Conservation (phyloP, 2,113 vertebrate species). For the Cyanoliseus patagonus region DNA sequence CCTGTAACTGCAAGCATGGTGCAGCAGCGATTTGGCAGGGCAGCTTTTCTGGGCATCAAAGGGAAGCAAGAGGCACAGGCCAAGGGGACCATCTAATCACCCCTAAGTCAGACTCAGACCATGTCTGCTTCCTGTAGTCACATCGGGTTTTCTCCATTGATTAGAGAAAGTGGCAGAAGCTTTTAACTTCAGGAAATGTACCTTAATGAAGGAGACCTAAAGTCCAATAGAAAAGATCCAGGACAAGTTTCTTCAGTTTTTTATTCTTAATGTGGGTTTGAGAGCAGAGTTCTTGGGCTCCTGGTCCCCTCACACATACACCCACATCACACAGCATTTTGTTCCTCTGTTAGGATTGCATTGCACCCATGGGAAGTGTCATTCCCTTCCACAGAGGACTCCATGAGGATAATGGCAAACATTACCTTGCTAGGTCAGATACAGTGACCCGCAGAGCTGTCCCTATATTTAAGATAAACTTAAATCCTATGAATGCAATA, state of each 20-base stretch:
- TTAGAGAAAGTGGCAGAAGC: not conserved
- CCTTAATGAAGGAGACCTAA: not conserved
- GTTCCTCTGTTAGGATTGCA: not conserved
- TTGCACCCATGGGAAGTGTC: not conserved
- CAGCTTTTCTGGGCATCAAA: not conserved
- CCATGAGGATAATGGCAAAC: not conserved
- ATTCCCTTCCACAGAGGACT: not conserved
- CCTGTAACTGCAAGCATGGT: too few relatives aligned
- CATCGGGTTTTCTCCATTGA: not conserved
- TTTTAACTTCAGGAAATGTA: not conserved
- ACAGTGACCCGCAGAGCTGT: not conserved
- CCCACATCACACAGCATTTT: not conserved
- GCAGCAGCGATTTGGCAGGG: rapidly evolving
- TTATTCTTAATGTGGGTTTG: not conserved
- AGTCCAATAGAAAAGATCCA: not conserved
- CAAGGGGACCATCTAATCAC: not conserved
- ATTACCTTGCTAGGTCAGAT: not conserved
- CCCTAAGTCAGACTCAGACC: not conserved
- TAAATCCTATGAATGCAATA: not conserved
- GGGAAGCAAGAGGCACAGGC: not conserved
- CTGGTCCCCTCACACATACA: rapidly evolving
- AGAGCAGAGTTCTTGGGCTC: not conserved
- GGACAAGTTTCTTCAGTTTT: not conserved
- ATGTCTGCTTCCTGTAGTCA: not conserved
- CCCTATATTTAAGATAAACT: not conserved